Conservation (phyloP, 1,140 invertebrate species). For the Bombus sibiricus region DNA sequence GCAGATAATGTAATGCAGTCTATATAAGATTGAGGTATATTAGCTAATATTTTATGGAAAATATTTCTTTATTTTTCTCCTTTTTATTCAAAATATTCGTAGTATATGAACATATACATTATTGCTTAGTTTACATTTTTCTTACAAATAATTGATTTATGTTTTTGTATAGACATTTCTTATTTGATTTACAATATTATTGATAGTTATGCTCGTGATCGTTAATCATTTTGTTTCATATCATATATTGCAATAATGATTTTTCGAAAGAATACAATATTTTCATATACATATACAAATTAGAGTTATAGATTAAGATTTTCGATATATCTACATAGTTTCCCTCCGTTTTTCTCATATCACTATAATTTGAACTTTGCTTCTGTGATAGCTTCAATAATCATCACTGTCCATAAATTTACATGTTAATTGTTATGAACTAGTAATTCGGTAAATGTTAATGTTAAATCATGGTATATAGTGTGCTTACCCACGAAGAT, state of each 20-base stretch:
- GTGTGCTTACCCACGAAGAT: not conserved
- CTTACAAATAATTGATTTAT: not conserved
- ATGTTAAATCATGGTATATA: not conserved
- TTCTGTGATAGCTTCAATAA: conserved; percentile 27
- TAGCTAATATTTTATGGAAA: not conserved
- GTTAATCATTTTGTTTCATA: not conserved
- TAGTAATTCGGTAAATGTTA: not conserved
- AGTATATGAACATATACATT: not conserved
- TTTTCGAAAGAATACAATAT: not conserved
- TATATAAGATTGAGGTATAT: not conserved
- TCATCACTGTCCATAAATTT: not conserved
- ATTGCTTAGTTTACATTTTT: not conserved
- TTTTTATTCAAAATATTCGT: not conserved
- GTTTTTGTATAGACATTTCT: not conserved
- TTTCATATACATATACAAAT: not conserved
- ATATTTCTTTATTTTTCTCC: not conserved
- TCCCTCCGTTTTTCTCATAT: not conserved
- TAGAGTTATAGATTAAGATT: conserved; percentile 18
- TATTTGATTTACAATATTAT: not conserved
- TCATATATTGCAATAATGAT: not conserved
- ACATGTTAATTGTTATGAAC: conserved; percentile 4
- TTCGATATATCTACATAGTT: not conserved
- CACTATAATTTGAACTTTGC: conserved; percentile 36
- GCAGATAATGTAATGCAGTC: no score
- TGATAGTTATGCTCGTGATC: not conserved